These are phyloP conservation scores for Paedocypris sp. DNA, from an alignment of 2,113 vertebrate species.

Conservation along the genomic window DNA sequence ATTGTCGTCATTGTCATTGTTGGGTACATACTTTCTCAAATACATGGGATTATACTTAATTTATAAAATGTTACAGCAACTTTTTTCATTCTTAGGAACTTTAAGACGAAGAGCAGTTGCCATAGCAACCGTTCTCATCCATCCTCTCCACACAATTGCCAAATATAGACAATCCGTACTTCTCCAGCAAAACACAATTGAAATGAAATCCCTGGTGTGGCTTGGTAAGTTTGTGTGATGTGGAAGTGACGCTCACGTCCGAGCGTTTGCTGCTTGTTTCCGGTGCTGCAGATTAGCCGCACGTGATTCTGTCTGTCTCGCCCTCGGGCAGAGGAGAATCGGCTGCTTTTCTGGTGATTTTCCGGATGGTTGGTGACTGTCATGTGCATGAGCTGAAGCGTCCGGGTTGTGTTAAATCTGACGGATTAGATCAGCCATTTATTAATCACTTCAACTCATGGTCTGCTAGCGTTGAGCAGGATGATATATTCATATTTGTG, in stretches of 20 bases:
- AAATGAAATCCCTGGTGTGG: too few species aligned
- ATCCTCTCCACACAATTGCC: background rate
- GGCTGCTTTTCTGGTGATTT: background rate
- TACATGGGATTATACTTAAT: too few species aligned
- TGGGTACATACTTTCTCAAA: too few species aligned
- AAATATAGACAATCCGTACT: background rate
- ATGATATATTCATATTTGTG: too few species aligned
- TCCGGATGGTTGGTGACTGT: background rate
- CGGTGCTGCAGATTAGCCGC: constrained; percentile 18
- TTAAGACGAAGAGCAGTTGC: constrained; percentile 1
- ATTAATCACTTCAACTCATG: too few species aligned
- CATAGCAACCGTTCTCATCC: background rate
- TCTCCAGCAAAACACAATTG: background rate
- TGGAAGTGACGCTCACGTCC: too few species aligned
- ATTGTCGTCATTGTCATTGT: too few species aligned
- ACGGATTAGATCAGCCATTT: too few species aligned
- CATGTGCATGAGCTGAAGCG: too few species aligned
- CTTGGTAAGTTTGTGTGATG: too few species aligned
- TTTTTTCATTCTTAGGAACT: background rate
- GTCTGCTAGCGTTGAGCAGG: too few species aligned
- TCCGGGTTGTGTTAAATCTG: too few species aligned
- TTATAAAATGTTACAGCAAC: background rate
- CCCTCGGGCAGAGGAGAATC: background rate
- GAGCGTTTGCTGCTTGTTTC: constrained; percentile 5
- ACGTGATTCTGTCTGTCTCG: constrained; percentile 9